phyloP scores from a whole-genome alignment of 2,888 invertebrate species.

The Rhimphoctona megacephalus region DNA sequence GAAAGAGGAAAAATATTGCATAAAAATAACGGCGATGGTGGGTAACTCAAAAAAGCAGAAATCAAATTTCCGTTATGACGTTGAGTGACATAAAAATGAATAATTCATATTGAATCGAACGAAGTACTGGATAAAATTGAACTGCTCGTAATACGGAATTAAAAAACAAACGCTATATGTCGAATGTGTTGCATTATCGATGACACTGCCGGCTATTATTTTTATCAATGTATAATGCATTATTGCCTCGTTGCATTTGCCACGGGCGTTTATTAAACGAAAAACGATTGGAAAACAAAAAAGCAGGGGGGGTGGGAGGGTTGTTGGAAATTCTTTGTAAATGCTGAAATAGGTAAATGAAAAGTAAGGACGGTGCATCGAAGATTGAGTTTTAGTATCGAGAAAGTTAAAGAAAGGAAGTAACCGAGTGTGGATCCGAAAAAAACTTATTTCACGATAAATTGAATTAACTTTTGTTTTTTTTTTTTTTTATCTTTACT shows the following conservation, averaged over 20 bases:
- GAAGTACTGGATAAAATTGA: not conserved
- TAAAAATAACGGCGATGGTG: not conserved
- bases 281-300: not conserved
- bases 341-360: constrained; percentile 6
- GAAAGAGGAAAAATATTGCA: constrained; percentile 9
- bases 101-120: not conserved
- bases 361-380: not conserved
- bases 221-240: not conserved
- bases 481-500: not conserved
- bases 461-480: constrained; percentile 11
- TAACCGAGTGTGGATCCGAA: not conserved
- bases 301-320: not conserved
- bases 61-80: not conserved
- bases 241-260: not conserved
- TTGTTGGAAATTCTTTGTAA: not conserved
- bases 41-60: not conserved
- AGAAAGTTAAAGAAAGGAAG: not conserved
- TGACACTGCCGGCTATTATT: not conserved
- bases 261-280: not conserved
- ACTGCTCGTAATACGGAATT: not conserved
- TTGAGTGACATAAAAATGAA: constrained; percentile 2
- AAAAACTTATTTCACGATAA: constrained; percentile 38
- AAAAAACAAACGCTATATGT: constrained; percentile 10
- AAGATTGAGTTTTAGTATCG: constrained; percentile 20
- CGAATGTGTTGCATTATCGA: constrained; percentile 5